phyloP scores from a whole-genome alignment of 2,888 invertebrate species.

The Chrysolina oricalcia region DNA sequence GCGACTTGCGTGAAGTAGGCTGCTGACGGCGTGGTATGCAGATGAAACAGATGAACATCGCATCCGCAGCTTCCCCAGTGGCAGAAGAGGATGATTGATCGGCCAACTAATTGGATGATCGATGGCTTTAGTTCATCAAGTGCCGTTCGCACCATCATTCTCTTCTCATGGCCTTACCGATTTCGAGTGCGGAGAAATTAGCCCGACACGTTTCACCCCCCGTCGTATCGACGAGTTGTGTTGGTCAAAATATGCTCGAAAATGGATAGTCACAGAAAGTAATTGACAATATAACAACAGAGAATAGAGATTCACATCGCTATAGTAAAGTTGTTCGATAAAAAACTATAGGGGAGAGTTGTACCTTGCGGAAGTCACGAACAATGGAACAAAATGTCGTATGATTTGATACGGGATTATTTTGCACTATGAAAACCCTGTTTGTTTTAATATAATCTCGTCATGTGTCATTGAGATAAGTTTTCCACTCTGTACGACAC shows the following conservation, averaged over 20 bases:
- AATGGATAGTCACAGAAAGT: not conserved
- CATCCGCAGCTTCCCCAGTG: conserved; percentile 53
- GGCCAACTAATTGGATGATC: conserved; percentile 84
- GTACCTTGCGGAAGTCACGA: no score
- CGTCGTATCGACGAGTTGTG: conserved; percentile 28
- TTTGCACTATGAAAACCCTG: no score
- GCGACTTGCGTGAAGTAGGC: conserved; percentile 46
- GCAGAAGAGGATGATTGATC: conserved; percentile 81
- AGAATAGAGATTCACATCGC: not conserved
- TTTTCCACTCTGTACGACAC: no score
- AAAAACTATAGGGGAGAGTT: no score
- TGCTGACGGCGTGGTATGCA: conserved; percentile 66
- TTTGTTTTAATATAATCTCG: no score
- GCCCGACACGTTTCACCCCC: conserved; percentile 57
- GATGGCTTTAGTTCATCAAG: conserved; percentile 77
- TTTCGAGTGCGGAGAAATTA: conserved; percentile 57
- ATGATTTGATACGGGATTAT: no score
- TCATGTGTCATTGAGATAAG: no score
- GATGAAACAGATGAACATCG: conserved; percentile 68
- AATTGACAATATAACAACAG: not conserved
- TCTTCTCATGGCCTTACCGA: conserved; percentile 59
- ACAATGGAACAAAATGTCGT: no score
- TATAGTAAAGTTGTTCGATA: no score
- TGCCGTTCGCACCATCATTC: conserved; percentile 62
- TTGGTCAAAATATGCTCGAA: not conserved